phyloP scores from a whole-genome alignment of 2,888 invertebrate species.

The Dione vanillae region DNA sequence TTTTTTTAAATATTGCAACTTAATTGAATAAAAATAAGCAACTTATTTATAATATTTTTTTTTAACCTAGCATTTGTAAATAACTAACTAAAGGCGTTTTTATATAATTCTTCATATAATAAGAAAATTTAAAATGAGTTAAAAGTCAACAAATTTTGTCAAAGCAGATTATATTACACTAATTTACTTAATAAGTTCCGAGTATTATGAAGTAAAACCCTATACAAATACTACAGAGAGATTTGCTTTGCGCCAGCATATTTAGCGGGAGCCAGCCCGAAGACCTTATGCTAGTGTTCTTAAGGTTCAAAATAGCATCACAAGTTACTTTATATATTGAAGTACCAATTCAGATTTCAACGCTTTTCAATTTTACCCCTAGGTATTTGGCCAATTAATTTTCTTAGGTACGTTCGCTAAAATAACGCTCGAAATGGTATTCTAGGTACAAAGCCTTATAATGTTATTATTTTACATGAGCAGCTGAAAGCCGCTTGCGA shows the following conservation, averaged over 20 bases:
- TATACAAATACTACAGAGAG: conserved; percentile 26
- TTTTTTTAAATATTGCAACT: no score
- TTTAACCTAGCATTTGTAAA: no score
- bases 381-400: conserved; percentile 57
- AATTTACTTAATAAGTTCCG: conserved; percentile 16
- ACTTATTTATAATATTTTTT: no score
- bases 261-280: background rate
- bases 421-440: conserved; percentile 32
- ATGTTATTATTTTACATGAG: conserved; percentile 42
- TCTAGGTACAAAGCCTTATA: conserved; percentile 36
- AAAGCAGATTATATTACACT: conserved; percentile 1
- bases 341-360: conserved; percentile 38
- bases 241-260: conserved; percentile 1
- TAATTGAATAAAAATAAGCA: no score
- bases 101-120: no score
- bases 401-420: conserved; percentile 41
- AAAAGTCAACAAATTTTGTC: background rate
- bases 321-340: conserved; percentile 15
- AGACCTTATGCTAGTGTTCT: conserved; percentile 21
- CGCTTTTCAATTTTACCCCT: conserved; percentile 42
- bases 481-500: conserved; percentile 23
- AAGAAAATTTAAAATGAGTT: no score
- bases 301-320: conserved; percentile 32
- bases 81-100: no score
- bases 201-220: conserved; percentile 21